These are phyloP conservation scores for Brotula barbata DNA, from an alignment of 2,797 vertebrate species.

Conservation along the genomic window DNA sequence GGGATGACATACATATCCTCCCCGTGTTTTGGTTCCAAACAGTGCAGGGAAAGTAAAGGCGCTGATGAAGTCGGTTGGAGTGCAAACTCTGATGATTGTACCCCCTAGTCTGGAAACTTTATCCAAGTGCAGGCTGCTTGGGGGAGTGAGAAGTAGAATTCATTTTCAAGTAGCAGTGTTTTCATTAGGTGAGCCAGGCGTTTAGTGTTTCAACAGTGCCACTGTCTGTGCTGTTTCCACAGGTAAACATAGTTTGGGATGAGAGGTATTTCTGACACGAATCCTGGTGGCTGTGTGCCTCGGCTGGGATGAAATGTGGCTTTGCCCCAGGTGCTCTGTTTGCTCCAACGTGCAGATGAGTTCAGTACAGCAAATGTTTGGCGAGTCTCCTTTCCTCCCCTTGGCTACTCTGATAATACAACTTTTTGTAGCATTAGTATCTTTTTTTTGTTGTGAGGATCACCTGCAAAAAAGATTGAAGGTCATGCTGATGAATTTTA, in stretches of 20 bases:
- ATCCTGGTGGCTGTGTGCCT: slow-evolving; percentile 10
- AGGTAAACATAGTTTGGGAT: slow-evolving; percentile 50
- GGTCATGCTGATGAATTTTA: no score
- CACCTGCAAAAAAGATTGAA: no score
- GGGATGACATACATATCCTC: slow-evolving; percentile 49
- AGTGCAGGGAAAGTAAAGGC: slow-evolving; percentile 29
- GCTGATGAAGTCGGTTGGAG: slow-evolving; percentile 25
- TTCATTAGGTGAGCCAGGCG: slow-evolving; percentile 24
- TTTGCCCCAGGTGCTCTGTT: slow-evolving; percentile 37
- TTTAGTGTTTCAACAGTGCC: slow-evolving; percentile 30
- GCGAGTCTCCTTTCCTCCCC: slow-evolving; percentile 24
- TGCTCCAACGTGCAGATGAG: slow-evolving; percentile 45
- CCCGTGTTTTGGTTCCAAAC: slow-evolving; percentile 54
- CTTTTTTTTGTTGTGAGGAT: not conserved
- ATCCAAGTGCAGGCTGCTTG: slow-evolving; percentile 48
- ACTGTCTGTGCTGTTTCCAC: slow-evolving; percentile 52
- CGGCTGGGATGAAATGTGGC: slow-evolving; percentile 34
- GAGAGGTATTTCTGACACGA: slow-evolving; percentile 47
- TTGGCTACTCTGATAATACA: slow-evolving; percentile 20
- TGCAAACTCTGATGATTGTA: slow-evolving; percentile 41
- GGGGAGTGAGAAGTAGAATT: slow-evolving; percentile 38
- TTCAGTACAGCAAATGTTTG: slow-evolving; percentile 62
- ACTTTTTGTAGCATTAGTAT: slow-evolving; percentile 9
- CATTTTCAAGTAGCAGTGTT: slow-evolving; percentile 34
- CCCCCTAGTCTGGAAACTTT: slow-evolving; percentile 43